These are phyloP conservation scores for Neoascia interrupta DNA, from an alignment of 2,888 invertebrate species.

Conservation along the genomic window DNA sequence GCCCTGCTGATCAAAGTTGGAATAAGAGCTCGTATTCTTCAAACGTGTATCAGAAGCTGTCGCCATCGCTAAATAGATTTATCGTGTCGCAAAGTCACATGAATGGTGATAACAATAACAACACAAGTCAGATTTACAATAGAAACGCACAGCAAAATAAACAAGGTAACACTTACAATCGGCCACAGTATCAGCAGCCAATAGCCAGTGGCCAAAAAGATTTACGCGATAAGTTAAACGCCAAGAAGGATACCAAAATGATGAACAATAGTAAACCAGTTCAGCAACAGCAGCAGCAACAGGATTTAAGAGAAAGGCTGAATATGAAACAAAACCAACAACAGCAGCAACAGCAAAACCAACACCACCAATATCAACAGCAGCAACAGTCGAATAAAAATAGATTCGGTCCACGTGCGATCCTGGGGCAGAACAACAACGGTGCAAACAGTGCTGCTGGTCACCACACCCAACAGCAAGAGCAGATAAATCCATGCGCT, in stretches of 20 bases:
- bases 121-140: conserved; percentile 59
- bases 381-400: conserved; percentile 60
- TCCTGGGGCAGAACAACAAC: conserved; percentile 75
- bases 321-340: conserved; percentile 39
- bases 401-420: conserved; percentile 62
- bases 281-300: conserved; percentile 47
- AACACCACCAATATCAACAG: conserved; percentile 66
- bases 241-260: conserved; percentile 54
- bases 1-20: conserved; percentile 71
- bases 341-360: conserved; percentile 49
- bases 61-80: conserved; percentile 57
- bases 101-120: conserved; percentile 70
- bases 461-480: conserved; percentile 4
- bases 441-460: conserved; percentile 10
- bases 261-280: conserved; percentile 49
- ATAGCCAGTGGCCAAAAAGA: conserved; percentile 23
- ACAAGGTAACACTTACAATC: conserved; percentile 36
- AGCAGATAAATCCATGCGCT: conserved; percentile 24
- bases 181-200: conserved; percentile 20
- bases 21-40: conserved; percentile 72
- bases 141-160: conserved; percentile 45
- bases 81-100: conserved; percentile 51
- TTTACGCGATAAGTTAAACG: conserved; percentile 43
- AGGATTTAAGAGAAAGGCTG: conserved; percentile 43
- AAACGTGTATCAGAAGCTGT: conserved; percentile 70